Conservation (phyloP, 2,113 vertebrate genomes). For the Odontesthes bonariensis region DNA sequence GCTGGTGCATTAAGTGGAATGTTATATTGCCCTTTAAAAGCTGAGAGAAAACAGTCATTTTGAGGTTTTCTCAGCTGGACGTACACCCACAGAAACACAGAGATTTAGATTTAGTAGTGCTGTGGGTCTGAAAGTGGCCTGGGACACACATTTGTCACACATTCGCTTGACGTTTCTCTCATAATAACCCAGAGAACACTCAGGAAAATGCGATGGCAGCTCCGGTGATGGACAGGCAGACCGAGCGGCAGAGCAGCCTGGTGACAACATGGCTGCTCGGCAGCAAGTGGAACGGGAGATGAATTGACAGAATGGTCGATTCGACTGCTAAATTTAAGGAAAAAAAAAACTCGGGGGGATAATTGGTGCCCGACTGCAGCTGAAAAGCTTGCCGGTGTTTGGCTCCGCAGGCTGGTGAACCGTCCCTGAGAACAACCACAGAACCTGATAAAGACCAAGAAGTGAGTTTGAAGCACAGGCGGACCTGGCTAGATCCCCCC, state of each 20-base stretch:
- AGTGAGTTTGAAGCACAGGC: too few species aligned
- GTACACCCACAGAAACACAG: neutral
- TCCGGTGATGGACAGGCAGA: neutral
- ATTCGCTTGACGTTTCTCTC: neutral
- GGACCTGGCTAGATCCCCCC: too few species aligned
- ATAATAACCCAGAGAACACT: neutral
- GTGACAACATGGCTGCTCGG: neutral
- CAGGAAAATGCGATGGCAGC: neutral
- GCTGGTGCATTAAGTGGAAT: neutral
- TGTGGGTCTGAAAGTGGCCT: neutral
- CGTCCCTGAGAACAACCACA: constrained; percentile 2
- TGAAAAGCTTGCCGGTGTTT: neutral
- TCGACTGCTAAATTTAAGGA: too few species aligned
- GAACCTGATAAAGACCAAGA: too few species aligned
- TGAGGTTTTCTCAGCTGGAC: neutral
- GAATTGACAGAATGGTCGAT: neutral
- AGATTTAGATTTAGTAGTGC: neutral
- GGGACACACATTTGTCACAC: neutral
- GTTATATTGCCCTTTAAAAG: too few species aligned
- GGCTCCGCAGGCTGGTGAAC: neutral
- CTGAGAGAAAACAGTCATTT: too few species aligned
- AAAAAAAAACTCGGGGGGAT: constrained; percentile 3
- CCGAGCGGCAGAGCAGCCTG: neutral
- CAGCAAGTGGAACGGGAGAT: neutral
- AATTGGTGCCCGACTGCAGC: constrained; percentile 48